phyloP scores from a whole-genome alignment of 2,888 invertebrate species.

The Leptogaster cylindrica region DNA sequence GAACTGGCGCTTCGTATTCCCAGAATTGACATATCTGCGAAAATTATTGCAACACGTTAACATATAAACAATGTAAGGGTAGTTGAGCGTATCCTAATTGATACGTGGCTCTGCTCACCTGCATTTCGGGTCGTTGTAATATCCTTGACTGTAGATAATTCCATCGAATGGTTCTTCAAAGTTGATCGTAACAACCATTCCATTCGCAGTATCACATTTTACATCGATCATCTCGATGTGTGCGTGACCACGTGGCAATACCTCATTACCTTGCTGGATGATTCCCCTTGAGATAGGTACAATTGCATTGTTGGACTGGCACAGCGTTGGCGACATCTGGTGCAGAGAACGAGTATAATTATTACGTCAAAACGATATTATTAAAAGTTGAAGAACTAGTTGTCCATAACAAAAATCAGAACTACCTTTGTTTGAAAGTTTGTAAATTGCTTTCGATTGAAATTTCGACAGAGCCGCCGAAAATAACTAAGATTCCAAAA shows the following conservation, averaged over 20 bases:
- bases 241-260: slow-evolving; percentile 54
- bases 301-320: slow-evolving; percentile 38
- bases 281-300: slow-evolving; percentile 27
- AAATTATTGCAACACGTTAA: neutral
- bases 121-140: slow-evolving; percentile 71
- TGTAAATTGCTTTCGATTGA: too few relatives aligned
- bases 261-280: neutral
- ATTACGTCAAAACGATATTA: too few relatives aligned
- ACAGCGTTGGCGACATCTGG: too few relatives aligned
- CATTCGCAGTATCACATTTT: slow-evolving; percentile 65
- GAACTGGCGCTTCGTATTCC: slow-evolving; percentile 66
- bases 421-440: too few relatives aligned
- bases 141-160: slow-evolving; percentile 74
- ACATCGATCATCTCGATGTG: slow-evolving; percentile 70
- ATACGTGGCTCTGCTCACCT: slow-evolving; percentile 63
- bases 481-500: too few relatives aligned
- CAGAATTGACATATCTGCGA: slow-evolving; percentile 67
- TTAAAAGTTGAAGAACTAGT: too few relatives aligned
- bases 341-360: too few relatives aligned
- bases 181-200: slow-evolving; percentile 69
- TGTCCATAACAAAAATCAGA: too few relatives aligned
- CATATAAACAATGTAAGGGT: neutral
- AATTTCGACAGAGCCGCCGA: too few relatives aligned
- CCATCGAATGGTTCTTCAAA: slow-evolving; percentile 71
- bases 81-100: neutral